These are phyloP conservation scores for Sitophilus oryzae DNA, from an alignment of 1,140 invertebrate genomes.

Conservation along the genomic window DNA sequence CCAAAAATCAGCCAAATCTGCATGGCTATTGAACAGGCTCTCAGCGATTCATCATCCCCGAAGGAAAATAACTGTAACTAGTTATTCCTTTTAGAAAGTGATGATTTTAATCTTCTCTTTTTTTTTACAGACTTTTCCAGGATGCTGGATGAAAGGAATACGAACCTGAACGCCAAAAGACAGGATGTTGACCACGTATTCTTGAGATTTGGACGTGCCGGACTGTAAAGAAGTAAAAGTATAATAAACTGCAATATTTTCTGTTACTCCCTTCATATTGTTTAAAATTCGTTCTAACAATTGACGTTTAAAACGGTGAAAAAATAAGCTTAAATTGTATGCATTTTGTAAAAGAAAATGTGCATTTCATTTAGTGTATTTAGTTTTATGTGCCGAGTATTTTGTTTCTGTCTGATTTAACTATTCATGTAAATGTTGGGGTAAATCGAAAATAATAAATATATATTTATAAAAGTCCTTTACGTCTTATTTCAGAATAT, in stretches of 20 bases:
- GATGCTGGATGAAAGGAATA: slow-evolving; percentile 32
- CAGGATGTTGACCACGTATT: slow-evolving; percentile 79
- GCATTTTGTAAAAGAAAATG: too few species aligned
- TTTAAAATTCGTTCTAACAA: too few species aligned
- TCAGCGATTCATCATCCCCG: slow-evolving; percentile 27
- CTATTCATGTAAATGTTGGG: neutral
- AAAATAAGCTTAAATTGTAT: too few species aligned
- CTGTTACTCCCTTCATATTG: neutral
- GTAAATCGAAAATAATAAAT: slow-evolving; percentile 12
- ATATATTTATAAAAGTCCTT: slow-evolving; percentile 19
- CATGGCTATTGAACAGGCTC: slow-evolving; percentile 30
- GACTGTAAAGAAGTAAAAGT: slow-evolving; percentile 28
- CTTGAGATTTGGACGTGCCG: slow-evolving; percentile 67
- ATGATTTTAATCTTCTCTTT: slow-evolving; percentile 11
- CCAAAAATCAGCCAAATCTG: slow-evolving; percentile 37
- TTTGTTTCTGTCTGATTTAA: too few species aligned
- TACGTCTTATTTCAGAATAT: too few species aligned
- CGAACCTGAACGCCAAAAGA: slow-evolving; percentile 51
- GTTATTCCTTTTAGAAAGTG: slow-evolving; percentile 5
- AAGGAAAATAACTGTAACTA: slow-evolving; percentile 23
- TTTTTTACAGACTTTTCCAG: slow-evolving; percentile 24
- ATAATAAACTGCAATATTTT: slow-evolving; percentile 1
- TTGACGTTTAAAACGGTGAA: too few species aligned
- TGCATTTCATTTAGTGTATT: too few species aligned
- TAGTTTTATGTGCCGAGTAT: too few species aligned